Percentiles rank a stretch among this genome's conserved stretches.
Conservation (phyloP, 2,888 invertebrate genomes). For the Julus scanicus region DNA sequence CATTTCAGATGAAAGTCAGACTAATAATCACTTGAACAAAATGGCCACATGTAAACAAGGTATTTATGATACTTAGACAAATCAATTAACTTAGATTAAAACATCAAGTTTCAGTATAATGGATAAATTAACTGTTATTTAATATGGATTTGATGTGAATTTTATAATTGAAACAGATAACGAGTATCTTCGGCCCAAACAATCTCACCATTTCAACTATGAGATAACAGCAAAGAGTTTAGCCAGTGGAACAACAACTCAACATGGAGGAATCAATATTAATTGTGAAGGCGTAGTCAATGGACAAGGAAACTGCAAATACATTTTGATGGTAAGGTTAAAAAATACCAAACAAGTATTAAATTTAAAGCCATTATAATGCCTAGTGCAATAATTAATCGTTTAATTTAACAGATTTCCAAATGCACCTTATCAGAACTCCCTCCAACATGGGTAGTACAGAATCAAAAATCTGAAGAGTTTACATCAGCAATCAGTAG, state of each 20-base stretch:
- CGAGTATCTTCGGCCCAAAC: conserved; percentile 3
- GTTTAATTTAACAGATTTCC: neutral
- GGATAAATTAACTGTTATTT: no score
- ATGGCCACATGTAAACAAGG: neutral
- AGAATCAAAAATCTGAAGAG: neutral
- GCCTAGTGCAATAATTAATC: neutral
- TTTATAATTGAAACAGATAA: neutral
- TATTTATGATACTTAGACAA: neutral
- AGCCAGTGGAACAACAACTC: conserved; percentile 10
- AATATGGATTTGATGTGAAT: no score
- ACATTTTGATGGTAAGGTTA: neutral
- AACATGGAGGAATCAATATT: neutral
- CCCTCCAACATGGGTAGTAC: neutral
- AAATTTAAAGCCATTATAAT: neutral
- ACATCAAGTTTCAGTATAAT: no score
- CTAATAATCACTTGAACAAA: neutral
- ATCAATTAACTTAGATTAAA: no score
- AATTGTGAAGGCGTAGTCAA: neutral
- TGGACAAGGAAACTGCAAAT: neutral
- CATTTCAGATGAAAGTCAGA: neutral
- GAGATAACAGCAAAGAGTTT: neutral
- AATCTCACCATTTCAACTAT: neutral
- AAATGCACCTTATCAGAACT: neutral
- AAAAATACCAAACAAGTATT: conserved; percentile 53
- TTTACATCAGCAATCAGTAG: conserved; percentile 26